A percentile compares a stretch with the other conserved stretches of the same genome.
These are phyloP conservation scores for Cyphomyrus plagiostoma DNA, from an alignment of 2,113 vertebrate species.

Conservation along the genomic window DNA sequence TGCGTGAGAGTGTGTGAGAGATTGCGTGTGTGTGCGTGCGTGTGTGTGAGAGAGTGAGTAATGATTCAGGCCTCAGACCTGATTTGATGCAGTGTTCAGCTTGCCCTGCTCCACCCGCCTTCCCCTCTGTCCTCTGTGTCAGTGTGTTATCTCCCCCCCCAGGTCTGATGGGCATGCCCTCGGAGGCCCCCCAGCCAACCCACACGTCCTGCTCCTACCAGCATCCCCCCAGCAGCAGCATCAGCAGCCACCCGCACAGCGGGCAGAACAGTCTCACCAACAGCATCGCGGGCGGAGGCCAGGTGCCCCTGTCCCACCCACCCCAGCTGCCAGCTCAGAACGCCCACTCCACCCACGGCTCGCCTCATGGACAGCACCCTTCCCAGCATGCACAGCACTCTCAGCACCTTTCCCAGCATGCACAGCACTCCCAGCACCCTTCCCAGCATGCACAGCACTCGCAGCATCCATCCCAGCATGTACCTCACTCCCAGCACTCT, in stretches of 20 bases:
- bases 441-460: slow-evolving; percentile 41
- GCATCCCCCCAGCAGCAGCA: slow-evolving; percentile 76
- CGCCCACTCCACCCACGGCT: slow-evolving; percentile 59
- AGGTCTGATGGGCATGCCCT: slow-evolving; percentile 79
- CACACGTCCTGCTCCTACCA: slow-evolving; percentile 90
- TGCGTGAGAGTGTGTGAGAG: neutral
- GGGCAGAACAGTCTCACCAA: slow-evolving; percentile 63
- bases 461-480: slow-evolving; percentile 39
- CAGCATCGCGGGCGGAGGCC: slow-evolving; percentile 65
- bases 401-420: slow-evolving; percentile 37
- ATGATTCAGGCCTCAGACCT: neutral
- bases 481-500: slow-evolving; percentile 45
- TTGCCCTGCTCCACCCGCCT: neutral
- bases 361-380: slow-evolving; percentile 62
- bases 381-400: slow-evolving; percentile 43
- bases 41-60: neutral
- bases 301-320: slow-evolving; percentile 73
- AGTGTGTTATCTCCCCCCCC: slow-evolving; percentile 29
- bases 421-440: slow-evolving; percentile 33
- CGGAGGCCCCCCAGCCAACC: slow-evolving; percentile 77
- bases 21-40: neutral
- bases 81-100: neutral
- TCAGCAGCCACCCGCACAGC: slow-evolving; percentile 71
- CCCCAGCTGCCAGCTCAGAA: slow-evolving; percentile 49
- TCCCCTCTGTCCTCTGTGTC: neutral